Percentiles rank a stretch among this genome's conserved stretches.
These are phyloP conservation scores for Micronycteris hirsuta DNA, from an alignment of 2,113 vertebrate species.

Conservation along the genomic window DNA sequence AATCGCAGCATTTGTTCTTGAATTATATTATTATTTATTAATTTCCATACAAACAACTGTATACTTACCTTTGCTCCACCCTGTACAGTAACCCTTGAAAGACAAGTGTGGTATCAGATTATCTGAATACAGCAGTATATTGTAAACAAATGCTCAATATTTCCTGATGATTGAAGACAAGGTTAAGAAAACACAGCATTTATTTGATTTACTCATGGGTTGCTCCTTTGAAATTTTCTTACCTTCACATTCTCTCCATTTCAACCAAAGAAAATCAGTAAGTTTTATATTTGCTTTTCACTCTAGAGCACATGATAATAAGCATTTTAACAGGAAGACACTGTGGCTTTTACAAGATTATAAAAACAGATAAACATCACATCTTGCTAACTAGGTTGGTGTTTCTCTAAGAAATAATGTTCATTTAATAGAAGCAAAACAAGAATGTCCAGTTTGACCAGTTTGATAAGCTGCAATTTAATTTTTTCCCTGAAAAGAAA, in stretches of 20 bases:
- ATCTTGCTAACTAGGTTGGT: slow-evolving; percentile 62
- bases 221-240: not conserved
- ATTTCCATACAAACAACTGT: not conserved
- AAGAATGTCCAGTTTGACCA: slow-evolving; percentile 44
- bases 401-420: slow-evolving; percentile 60
- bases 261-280: slow-evolving; percentile 67
- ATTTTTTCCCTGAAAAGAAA: not conserved
- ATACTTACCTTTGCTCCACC: not conserved
- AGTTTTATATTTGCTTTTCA: not conserved
- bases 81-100: not conserved
- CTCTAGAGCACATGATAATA: not conserved
- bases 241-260: slow-evolving; percentile 12
- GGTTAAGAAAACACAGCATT: not conserved
- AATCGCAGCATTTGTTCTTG: not conserved
- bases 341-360: slow-evolving; percentile 73
- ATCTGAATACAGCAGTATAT: not conserved
- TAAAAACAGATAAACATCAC: slow-evolving; percentile 56
- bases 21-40: not conserved
- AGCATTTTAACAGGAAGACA: slow-evolving; percentile 68
- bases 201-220: not conserved
- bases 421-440: slow-evolving; percentile 34
- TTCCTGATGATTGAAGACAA: not conserved
- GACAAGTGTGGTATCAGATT: not conserved
- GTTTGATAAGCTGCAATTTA: not conserved
- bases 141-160: not conserved